Evolutionary conservation across 2,797 vertebrate species (phyloP).

Genomic region (Phylloscopus collybita): DNA sequence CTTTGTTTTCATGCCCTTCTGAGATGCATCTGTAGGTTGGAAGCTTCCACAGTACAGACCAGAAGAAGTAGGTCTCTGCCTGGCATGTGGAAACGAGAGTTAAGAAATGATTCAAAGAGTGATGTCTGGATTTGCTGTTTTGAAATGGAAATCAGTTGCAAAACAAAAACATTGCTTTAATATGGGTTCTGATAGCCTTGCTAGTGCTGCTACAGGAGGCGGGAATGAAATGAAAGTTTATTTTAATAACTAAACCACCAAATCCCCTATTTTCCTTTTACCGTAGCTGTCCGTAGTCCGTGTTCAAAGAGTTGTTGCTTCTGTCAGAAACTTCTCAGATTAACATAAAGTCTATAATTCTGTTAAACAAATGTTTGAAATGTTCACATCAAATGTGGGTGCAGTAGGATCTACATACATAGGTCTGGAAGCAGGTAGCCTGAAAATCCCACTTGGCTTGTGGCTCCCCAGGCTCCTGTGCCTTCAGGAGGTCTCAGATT

Average conservation of each 20-base stretch:
- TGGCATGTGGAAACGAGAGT: slow-evolving; percentile 24
- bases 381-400: background rate
- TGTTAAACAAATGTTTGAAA: background rate
- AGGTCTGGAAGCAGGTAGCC: background rate
- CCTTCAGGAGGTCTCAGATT: background rate
- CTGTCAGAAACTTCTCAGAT: background rate
- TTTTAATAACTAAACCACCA: slow-evolving; percentile 16
- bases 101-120: background rate
- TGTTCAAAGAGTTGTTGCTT: background rate
- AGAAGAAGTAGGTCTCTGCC: background rate
- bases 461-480: background rate
- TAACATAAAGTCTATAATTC: background rate
- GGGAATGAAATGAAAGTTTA: background rate
- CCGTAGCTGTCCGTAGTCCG: background rate
- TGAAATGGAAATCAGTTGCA: slow-evolving; percentile 50
- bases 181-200: background rate
- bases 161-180: slow-evolving; percentile 38
- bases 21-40: background rate
- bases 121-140: slow-evolving; percentile 22
- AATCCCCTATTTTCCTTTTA: background rate
- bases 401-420: rapidly evolving
- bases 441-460: background rate
- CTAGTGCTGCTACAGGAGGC: background rate
- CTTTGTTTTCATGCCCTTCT: background rate
- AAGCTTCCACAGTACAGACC: background rate